Conservation (phyloP, 2,113 vertebrate species). For the Burhinus bistriatus region DNA sequence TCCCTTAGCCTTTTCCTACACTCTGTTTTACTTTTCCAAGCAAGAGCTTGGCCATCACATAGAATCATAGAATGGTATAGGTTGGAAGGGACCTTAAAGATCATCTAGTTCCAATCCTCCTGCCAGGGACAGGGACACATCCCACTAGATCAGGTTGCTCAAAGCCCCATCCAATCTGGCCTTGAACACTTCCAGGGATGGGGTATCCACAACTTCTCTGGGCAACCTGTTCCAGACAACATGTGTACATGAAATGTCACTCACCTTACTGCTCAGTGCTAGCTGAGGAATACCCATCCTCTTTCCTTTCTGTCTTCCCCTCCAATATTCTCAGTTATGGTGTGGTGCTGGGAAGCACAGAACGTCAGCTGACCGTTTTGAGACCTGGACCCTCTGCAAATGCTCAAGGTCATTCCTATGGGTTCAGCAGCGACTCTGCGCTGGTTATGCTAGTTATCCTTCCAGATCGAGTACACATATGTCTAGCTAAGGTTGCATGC, state of each 20-base stretch:
- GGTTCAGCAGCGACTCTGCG: background rate
- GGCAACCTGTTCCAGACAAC: background rate
- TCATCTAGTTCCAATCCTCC: background rate
- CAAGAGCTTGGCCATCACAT: background rate
- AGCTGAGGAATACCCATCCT: background rate
- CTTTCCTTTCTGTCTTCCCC: background rate
- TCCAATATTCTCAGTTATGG: background rate
- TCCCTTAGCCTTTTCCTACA: background rate
- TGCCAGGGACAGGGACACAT: background rate
- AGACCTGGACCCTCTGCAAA: background rate
- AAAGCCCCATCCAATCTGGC: background rate
- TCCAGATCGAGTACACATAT: rapidly evolving
- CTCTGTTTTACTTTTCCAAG: background rate
- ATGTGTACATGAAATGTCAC: background rate
- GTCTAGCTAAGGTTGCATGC: background rate
- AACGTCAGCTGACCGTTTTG: background rate
- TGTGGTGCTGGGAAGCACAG: background rate
- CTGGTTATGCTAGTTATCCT: background rate
- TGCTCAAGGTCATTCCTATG: background rate
- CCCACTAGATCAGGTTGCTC: background rate
- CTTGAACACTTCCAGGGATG: background rate
- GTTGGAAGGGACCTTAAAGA: background rate
- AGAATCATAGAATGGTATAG: background rate
- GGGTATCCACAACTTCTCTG: background rate
- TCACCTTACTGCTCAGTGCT: background rate